phyloP scores from a whole-genome alignment of 2,113 vertebrate species.

The Notechis scutatus region DNA sequence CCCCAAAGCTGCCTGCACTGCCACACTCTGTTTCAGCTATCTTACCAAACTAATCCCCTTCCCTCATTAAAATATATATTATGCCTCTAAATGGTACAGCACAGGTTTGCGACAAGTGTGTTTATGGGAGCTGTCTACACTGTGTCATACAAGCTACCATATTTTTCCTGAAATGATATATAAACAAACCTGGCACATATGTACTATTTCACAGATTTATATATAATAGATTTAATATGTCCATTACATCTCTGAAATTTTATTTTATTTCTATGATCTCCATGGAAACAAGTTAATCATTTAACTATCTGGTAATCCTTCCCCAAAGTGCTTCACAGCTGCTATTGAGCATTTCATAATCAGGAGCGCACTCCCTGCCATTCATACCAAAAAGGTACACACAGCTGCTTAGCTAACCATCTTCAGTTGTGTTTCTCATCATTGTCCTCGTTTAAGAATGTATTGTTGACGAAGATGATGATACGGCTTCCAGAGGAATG shows the following conservation, averaged over 20 bases:
- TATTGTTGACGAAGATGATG: conserved; percentile 39
- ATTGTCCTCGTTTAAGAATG: conserved; percentile 49
- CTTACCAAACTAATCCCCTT: conserved; percentile 64
- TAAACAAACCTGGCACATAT: conserved; percentile 70
- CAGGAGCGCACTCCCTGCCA: conserved; percentile 61
- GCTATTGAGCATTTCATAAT: conserved; percentile 69
- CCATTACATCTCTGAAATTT: conserved; percentile 62
- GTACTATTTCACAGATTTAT: conserved; percentile 24
- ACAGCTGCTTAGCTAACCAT: conserved; percentile 64
- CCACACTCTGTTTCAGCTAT: conserved; percentile 27
- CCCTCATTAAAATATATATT: conserved; percentile 57
- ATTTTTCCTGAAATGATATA: conserved; percentile 65
- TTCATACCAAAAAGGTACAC: conserved; percentile 68
- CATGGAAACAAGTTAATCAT: conserved; percentile 72
- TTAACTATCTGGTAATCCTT: conserved; percentile 76
- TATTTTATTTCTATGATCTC: conserved; percentile 61
- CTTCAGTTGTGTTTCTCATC: conserved; percentile 60
- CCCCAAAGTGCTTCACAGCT: conserved; percentile 72
- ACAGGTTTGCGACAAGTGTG: conserved; percentile 65
- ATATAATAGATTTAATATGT: conserved; percentile 61
- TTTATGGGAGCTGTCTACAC: conserved; percentile 68
- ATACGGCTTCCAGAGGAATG: neutral
- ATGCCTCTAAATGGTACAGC: conserved; percentile 66
- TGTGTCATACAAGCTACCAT: conserved; percentile 68
- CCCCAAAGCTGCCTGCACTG: neutral